These are phyloP conservation scores for Catonia carolina DNA, from an alignment of 2,888 invertebrate species.

Conservation along the genomic window DNA sequence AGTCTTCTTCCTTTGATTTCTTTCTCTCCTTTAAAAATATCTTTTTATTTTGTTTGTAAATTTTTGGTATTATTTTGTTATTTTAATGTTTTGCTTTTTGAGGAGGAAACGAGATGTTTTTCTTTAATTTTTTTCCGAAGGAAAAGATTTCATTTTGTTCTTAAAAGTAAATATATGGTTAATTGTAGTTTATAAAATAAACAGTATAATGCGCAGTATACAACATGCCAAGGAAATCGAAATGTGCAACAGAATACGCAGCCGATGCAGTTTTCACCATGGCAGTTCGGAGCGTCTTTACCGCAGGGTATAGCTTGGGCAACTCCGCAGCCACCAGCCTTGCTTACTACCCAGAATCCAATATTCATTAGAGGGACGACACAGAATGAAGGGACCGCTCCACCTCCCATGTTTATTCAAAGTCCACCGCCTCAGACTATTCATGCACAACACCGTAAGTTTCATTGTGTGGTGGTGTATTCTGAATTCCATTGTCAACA, in stretches of 20 bases:
- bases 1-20: no score
- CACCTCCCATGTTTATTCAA: slow-evolving; percentile 71
- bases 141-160: slow-evolving; percentile 2
- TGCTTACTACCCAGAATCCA: slow-evolving; percentile 59
- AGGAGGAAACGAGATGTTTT: slow-evolving; percentile 15
- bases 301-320: slow-evolving; percentile 69
- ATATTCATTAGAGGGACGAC: slow-evolving; percentile 68
- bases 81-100: slow-evolving; percentile 8
- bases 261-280: slow-evolving; percentile 67
- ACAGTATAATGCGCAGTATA: slow-evolving; percentile 38
- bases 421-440: slow-evolving; percentile 64
- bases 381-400: slow-evolving; percentile 61
- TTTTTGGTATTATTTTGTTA: neutral
- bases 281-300: slow-evolving; percentile 65
- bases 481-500: no score
- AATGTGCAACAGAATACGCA: slow-evolving; percentile 28
- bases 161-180: no score
- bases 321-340: slow-evolving; percentile 58
- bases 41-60: slow-evolving; percentile 23
- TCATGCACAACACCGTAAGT: slow-evolving; percentile 61
- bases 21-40: no score
- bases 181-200: slow-evolving; percentile 5
- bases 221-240: slow-evolving; percentile 33
- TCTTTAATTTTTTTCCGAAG: slow-evolving; percentile 1
- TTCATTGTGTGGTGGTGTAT: no score